Conservation (phyloP, 2,797 vertebrate species). For the Pelobates cultripes region DNA sequence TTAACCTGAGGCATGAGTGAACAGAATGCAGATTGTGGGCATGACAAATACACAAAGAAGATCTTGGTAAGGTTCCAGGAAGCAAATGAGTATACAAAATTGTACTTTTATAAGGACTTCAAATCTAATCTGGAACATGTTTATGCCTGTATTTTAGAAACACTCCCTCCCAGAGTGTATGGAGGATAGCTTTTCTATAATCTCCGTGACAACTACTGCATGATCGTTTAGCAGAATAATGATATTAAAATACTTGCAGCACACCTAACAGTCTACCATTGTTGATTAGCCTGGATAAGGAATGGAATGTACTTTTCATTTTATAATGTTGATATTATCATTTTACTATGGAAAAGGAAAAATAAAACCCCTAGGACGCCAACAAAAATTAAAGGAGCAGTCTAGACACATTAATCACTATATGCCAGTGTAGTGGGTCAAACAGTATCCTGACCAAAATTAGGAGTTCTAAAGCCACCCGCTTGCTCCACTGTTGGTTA, state of each 20-base stretch:
- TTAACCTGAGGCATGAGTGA: slow-evolving; percentile 6
- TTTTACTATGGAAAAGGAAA: too few relatives aligned
- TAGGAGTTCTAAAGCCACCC: too few relatives aligned
- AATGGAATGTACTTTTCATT: too few relatives aligned
- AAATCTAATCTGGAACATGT: not conserved
- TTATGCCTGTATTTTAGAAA: not conserved
- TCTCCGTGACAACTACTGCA: not conserved
- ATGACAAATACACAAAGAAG: not conserved
- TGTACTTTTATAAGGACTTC: not conserved
- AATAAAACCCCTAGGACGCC: too few relatives aligned
- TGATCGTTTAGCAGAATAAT: not conserved
- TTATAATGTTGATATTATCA: too few relatives aligned
- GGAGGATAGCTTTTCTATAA: slow-evolving; percentile 1
- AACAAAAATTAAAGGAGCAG: too few relatives aligned
- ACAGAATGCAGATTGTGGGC: not conserved
- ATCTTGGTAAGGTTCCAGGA: not conserved
- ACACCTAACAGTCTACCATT: not conserved
- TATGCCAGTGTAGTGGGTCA: too few relatives aligned
- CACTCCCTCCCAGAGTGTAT: not conserved
- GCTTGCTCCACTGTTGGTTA: too few relatives aligned
- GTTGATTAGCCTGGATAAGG: not conserved
- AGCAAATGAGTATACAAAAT: slow-evolving; percentile 3
- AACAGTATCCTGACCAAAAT: too few relatives aligned
- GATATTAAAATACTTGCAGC: slow-evolving; percentile 1
- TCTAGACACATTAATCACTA: too few relatives aligned